Evolutionary conservation across 2,888 invertebrate genomes (phyloP).

Genomic region (Allophyes oxyacanthae): DNA sequence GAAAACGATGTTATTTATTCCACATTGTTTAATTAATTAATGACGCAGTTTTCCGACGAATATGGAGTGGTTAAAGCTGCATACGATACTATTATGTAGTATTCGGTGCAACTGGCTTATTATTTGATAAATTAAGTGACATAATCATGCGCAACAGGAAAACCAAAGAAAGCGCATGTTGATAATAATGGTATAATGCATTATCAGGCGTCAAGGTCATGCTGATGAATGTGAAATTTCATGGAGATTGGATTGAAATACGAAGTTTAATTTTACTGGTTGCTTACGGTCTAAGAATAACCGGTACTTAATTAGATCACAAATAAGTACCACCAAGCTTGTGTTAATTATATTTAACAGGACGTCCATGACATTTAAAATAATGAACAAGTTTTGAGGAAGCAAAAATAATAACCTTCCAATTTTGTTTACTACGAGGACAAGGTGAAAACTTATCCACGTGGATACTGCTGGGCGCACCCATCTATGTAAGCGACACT

Average conservation of each 20-base stretch:
- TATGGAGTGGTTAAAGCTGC: slow-evolving; percentile 8
- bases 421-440: slow-evolving; percentile 26
- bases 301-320: background rate
- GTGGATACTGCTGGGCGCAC: slow-evolving; percentile 41
- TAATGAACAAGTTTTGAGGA: slow-evolving; percentile 46
- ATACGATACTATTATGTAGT: slow-evolving; percentile 13
- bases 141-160: background rate
- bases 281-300: too few species aligned
- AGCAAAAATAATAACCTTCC: slow-evolving; percentile 43
- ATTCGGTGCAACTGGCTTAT: background rate
- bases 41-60: slow-evolving; percentile 49
- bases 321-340: background rate
- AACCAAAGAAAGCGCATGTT: background rate
- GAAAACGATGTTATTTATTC: slow-evolving; percentile 56
- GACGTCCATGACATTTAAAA: slow-evolving; percentile 49
- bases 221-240: background rate
- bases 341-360: slow-evolving; percentile 8
- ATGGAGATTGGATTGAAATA: background rate
- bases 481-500: slow-evolving; percentile 39
- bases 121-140: slow-evolving; percentile 3
- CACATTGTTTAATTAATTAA: slow-evolving; percentile 44
- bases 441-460: slow-evolving; percentile 39
- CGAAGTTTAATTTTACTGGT: too few species aligned
- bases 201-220: background rate
- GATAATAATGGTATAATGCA: too few species aligned